These are phyloP conservation scores for Varanus komodoensis DNA, from an alignment of 2,113 vertebrate species.

Conservation along the genomic window DNA sequence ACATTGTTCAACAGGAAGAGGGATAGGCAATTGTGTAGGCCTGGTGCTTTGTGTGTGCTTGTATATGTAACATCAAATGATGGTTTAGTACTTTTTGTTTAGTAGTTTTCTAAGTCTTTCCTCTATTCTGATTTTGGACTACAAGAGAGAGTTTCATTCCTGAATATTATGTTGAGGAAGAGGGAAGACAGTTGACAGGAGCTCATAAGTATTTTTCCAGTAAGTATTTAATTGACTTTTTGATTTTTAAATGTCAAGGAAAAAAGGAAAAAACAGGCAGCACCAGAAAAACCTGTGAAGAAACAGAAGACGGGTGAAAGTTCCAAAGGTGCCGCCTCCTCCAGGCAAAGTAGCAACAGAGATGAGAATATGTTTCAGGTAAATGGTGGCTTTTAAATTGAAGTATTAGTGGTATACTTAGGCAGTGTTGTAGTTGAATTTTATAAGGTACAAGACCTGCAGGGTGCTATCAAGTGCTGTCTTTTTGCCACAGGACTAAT, in stretches of 20 bases:
- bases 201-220: background rate
- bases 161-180: background rate
- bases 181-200: background rate
- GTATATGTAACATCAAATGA: too few relatives aligned
- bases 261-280: slow-evolving; percentile 90
- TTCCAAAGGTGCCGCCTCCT: slow-evolving; percentile 87
- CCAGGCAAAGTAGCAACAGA: slow-evolving; percentile 83
- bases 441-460: background rate
- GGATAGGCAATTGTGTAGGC: background rate
- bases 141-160: background rate
- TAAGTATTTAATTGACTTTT: slow-evolving; percentile 7
- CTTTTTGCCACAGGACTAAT: too few relatives aligned
- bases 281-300: slow-evolving; percentile 89
- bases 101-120: background rate
- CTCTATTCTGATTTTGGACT: background rate
- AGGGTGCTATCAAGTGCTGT: too few relatives aligned
- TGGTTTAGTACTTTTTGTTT: background rate
- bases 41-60: too few relatives aligned
- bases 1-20: background rate
- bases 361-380: slow-evolving; percentile 99
- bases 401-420: slow-evolving; percentile 24
- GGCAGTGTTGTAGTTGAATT: slow-evolving; percentile 7
- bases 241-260: slow-evolving; percentile 73
- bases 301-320: slow-evolving; percentile 93
- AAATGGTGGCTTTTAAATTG: slow-evolving; percentile 7